Percentiles rank a stretch among this genome's conserved stretches.
phyloP scores from a whole-genome alignment of 35 echinoderm and acorn worm species.

The Stichopus chloronotus region DNA sequence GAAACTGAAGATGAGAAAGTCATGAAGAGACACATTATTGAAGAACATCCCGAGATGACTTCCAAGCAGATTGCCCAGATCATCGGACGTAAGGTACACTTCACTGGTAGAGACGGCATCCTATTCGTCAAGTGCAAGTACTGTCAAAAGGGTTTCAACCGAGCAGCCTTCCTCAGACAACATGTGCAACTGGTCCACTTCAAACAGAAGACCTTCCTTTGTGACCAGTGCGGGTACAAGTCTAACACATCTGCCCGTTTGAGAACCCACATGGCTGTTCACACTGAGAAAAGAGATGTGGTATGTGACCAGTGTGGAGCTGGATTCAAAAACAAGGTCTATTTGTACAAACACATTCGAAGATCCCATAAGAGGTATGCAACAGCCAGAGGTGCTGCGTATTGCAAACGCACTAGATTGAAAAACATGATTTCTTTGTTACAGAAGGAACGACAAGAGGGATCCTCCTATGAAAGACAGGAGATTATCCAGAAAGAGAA shows the following conservation, averaged over 20 bases:
- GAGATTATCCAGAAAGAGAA: slow-evolving; percentile 55
- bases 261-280: slow-evolving; percentile 57
- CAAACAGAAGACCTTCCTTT: slow-evolving; percentile 44
- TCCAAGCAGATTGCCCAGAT: slow-evolving; percentile 31
- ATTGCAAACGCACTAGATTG: slow-evolving; percentile 50
- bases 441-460: slow-evolving; percentile 52
- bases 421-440: slow-evolving; percentile 49
- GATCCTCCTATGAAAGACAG: slow-evolving; percentile 48
- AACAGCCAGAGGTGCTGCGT: slow-evolving; percentile 23
- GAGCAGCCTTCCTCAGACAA: slow-evolving; percentile 37
- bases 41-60: slow-evolving; percentile 57
- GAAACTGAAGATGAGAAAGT: slow-evolving; percentile 46
- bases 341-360: slow-evolving; percentile 59
- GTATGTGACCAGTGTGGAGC: slow-evolving; percentile 55
- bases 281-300: slow-evolving; percentile 48
- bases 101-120: slow-evolving; percentile 52
- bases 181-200: slow-evolving; percentile 43
- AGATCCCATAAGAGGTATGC: slow-evolving; percentile 57
- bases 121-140: slow-evolving; percentile 58
- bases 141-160: slow-evolving; percentile 59
- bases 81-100: slow-evolving; percentile 55
- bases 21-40: slow-evolving; percentile 62
- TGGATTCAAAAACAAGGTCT: slow-evolving; percentile 56
- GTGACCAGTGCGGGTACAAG: slow-evolving; percentile 50
- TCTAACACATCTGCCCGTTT: slow-evolving; percentile 50